These are phyloP conservation scores for Pachyseris speciosa DNA, from an alignment of 64 coral and sea anemone species.

Conservation along the genomic window DNA sequence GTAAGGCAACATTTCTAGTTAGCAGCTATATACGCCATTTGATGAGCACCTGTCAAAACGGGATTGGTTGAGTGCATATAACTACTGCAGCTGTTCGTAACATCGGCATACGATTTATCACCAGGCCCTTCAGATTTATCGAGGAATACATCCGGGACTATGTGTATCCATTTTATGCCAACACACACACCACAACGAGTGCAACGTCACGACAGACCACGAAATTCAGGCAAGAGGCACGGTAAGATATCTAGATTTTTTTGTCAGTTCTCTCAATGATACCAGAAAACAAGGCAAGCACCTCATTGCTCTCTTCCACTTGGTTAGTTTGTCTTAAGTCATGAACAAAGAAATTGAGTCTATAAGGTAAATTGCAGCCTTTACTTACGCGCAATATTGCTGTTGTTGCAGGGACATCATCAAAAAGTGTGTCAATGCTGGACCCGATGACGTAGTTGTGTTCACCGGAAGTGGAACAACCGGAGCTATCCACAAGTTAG, in stretches of 20 bases:
- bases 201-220: constrained; percentile 88
- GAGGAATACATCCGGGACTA: constrained; percentile 83
- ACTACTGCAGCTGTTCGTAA: too few species aligned
- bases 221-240: constrained; percentile 86
- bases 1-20: too few species aligned
- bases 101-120: neutral
- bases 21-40: too few species aligned
- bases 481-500: constrained; percentile 83
- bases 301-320: too few species aligned
- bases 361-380: too few species aligned
- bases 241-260: constrained; percentile 20
- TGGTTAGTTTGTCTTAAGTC: too few species aligned
- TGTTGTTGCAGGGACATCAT: constrained; percentile 80
- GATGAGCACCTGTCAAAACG: too few species aligned
- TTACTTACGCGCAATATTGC: too few species aligned
- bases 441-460: constrained; percentile 67
- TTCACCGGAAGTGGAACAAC: constrained; percentile 92
- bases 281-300: too few species aligned
- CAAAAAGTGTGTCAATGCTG: constrained; percentile 82
- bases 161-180: constrained; percentile 89
- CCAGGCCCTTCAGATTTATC: constrained; percentile 82
- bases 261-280: too few species aligned
- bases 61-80: too few species aligned
- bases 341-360: too few species aligned
- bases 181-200: constrained; percentile 91